Base-by-base conservation (phyloP, 2,113 vertebrate species). In the Platysteira castanea region DNA sequence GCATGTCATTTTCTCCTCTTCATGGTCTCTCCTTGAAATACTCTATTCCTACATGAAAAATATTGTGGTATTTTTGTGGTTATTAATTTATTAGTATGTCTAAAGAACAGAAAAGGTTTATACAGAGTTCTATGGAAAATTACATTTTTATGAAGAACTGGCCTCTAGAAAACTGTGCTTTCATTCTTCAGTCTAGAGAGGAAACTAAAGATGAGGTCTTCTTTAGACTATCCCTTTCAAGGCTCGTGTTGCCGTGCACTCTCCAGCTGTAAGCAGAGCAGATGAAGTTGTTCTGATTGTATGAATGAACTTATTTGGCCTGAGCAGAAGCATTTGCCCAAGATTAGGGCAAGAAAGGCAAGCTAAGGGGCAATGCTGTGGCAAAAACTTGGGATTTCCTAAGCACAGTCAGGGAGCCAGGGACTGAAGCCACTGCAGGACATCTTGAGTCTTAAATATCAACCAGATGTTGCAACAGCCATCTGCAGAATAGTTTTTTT, bases 161-260 rank as follows among this genome's bases (percentile, higher is more conserved):
- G 50, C 24, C 19, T 54, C 57, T 84, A 54, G 39, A 6, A 76
- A 83, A 61, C 12, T 42, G 21, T 44, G 14, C 23, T 74, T 74
- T 64, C 35, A 16, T 83, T 86, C 47, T 89, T 83, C 15, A 13
- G 8, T 44, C 33, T n/a, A 10, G 53, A 68, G 10, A 59, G 64
- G 47, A 47, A 33, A 21, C 8, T 28, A 22, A 76, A 44, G 30
- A 47, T 78, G 26, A 59, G 28, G 6, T 69, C 60, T 69, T 35
- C 65, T 92, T 71, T 52, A 46, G 30, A 63, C 15, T 21, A 1
- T 49, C 20, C n/a, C 39, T 84, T 49, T 21, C 63, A 46, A 17
- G 80, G 26, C 13, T 49, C 0, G 0, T 67, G 46, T 49, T 64
- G 12, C 22, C 23, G 23, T 15, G 7, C 23, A 8, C 20, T 47